Evolutionary conservation across 1,140 invertebrate species (phyloP), one percentile per base, ranked within the genome.

Genomic region (Drosophila bocqueti): DNA sequence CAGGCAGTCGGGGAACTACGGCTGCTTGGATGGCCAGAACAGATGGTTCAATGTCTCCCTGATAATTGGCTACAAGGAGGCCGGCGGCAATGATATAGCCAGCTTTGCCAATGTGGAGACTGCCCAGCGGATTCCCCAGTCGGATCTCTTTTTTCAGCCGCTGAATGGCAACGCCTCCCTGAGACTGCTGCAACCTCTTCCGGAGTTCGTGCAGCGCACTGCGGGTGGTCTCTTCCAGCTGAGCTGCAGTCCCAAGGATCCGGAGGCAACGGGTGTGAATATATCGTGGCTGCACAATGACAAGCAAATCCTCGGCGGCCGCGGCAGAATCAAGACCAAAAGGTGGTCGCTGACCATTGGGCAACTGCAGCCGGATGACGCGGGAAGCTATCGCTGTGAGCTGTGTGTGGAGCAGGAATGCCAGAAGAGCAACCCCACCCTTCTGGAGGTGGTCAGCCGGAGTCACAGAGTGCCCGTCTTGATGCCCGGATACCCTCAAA

Each of bases 301-400:
- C 7, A 80, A 57, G 2, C 80, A 62, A 21, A 15, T 89, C 16
- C 21, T 45, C 9, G 50, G 42, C 5, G 95, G 95, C 0, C 75
- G 75, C 21, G 65, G 59, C 5, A 59, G 76, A 24, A 80, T 87
- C 4, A 67, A 61, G 36, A 36, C 94, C 40, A 93, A 93, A 15
- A 96, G 95, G 78, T 96, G 96, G 95, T 94, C 94, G 0, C 93
- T 97, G 18, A 94, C 93, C 4, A 83, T 97, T 40, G 95, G 96
- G 75, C 96, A 97, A 89, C 91, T 97, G 5, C 95, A 96, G 0
- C 94, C 95, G 4, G 93, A 95, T 16, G 97, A 98, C 82, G 95
- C 95, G 50, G 97, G 97, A 40, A 96, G 96, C 82, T 99, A 98
- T 92, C 97, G 96, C 0, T 99, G 98, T 83, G 93, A 96, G 26